Evolutionary conservation across 2,888 invertebrate genomes (phyloP).

Genomic region (Yponomeuta cagnagella): DNA sequence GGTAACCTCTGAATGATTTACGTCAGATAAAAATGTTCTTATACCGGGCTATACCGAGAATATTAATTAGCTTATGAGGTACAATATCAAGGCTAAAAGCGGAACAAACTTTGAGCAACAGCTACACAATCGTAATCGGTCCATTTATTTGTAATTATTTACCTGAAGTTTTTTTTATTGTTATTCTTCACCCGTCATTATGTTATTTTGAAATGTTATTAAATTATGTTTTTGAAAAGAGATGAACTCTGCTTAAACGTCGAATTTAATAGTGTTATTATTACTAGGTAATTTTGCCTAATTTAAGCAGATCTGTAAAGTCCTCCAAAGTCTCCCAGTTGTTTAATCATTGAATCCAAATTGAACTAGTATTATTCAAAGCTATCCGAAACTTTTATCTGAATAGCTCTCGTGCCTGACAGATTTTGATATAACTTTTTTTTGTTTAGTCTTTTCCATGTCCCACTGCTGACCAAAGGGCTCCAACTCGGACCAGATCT

Average conservation of each 20-base stretch:
- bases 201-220: slow-evolving; percentile 29
- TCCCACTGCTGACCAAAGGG: no score
- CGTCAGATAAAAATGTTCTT: no score
- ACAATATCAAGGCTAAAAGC: slow-evolving; percentile 11
- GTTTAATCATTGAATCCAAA: slow-evolving; percentile 14
- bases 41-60: no score
- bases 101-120: slow-evolving; percentile 34
- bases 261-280: not conserved
- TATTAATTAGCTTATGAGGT: no score
- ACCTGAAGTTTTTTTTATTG: slow-evolving; percentile 38
- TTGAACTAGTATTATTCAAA: slow-evolving; percentile 2
- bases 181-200: slow-evolving; percentile 35
- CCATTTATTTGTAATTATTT: slow-evolving; percentile 63
- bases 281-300: not conserved
- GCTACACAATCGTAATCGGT: slow-evolving; percentile 43
- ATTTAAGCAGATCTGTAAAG: not conserved
- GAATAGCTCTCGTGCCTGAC: not conserved
- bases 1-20: no score
- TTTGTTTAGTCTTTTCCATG: no score
- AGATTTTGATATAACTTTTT: not conserved
- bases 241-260: slow-evolving; percentile 34
- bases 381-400: not conserved
- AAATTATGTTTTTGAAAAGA: slow-evolving; percentile 24
- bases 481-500: no score
- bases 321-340: not conserved